A percentile compares a stretch with the other conserved stretches of the same genome.
These are phyloP conservation scores for Ivindomyrus marchei DNA, from an alignment of 2,113 vertebrate genomes.

Conservation along the genomic window DNA sequence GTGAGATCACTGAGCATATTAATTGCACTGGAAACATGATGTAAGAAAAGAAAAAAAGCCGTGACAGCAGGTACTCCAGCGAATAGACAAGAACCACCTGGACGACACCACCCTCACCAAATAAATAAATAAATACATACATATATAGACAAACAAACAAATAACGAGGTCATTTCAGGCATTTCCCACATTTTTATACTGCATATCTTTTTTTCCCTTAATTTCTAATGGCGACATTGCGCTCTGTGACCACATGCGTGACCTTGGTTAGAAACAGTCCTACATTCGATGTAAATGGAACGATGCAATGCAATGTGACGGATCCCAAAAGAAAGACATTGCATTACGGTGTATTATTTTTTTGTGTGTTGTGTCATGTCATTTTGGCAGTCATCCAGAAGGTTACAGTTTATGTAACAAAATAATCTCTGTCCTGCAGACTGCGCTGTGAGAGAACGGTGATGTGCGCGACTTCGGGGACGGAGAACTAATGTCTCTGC, in stretches of 20 bases:
- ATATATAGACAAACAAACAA: background rate
- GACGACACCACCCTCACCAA: background rate
- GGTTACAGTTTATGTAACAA: constrained; percentile 37
- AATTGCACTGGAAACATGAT: background rate
- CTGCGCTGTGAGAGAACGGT: background rate
- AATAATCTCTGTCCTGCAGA: constrained; percentile 42
- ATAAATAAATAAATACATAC: background rate
- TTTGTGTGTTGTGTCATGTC: background rate
- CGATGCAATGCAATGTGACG: background rate
- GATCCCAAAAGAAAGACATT: background rate
- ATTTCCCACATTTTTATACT: background rate
- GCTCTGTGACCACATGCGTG: background rate
- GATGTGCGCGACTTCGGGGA: background rate
- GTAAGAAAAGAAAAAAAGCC: background rate
- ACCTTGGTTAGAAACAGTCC: constrained; percentile 10
- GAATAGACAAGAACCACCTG: constrained; percentile 6
- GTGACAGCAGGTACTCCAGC: constrained; percentile 11
- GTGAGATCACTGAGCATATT: background rate
- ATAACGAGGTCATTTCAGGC: background rate
- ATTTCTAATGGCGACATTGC: background rate
- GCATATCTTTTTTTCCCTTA: background rate
- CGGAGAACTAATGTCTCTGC: background rate
- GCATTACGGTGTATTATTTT: background rate
- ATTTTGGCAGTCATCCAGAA: background rate
- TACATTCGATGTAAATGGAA: background rate